Percentiles rank a stretch among this genome's conserved stretches.
These are phyloP conservation scores for Melanostoma scalare DNA, from an alignment of 2,888 invertebrate genomes.

Conservation along the genomic window DNA sequence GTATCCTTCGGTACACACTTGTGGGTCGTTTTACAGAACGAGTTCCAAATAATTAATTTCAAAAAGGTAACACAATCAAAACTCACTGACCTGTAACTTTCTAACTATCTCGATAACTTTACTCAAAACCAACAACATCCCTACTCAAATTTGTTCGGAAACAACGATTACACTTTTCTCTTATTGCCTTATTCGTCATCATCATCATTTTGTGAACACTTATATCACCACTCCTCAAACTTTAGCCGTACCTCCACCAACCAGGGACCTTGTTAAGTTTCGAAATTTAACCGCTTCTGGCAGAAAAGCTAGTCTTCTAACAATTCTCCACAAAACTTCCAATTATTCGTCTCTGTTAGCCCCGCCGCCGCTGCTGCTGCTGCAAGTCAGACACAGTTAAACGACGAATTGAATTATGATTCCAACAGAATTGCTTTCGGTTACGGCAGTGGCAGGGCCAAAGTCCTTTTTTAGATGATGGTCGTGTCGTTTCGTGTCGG, in stretches of 20 bases:
- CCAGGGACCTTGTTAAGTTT: background rate
- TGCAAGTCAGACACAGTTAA: background rate
- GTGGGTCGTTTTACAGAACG: no score
- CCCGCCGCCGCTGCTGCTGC: background rate
- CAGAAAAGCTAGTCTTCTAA: conserved; percentile 13
- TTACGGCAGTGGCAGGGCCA: conserved; percentile 11
- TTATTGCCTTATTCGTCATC: no score
- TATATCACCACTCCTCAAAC: background rate
- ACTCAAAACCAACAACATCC: no score
- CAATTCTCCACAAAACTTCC: conserved; percentile 39
- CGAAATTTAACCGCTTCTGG: conserved; percentile 2
- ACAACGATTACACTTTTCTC: no score
- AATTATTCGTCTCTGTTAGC: conserved; percentile 43
- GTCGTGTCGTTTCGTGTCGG: background rate
- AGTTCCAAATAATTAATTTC: no score
- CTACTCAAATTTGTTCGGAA: no score
- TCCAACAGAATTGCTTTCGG: conserved; percentile 31
- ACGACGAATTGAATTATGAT: conserved; percentile 64
- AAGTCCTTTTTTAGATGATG: conserved; percentile 7
- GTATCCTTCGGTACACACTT: no score
- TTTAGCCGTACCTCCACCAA: background rate
- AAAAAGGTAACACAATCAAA: no score
- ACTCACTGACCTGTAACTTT: no score
- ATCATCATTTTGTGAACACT: no score
- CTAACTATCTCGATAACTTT: no score